Percentiles rank a stretch among this genome's conserved stretches.
These are phyloP conservation scores for Nomada fabriciana DNA, from an alignment of 2,888 invertebrate genomes.

Conservation along the genomic window DNA sequence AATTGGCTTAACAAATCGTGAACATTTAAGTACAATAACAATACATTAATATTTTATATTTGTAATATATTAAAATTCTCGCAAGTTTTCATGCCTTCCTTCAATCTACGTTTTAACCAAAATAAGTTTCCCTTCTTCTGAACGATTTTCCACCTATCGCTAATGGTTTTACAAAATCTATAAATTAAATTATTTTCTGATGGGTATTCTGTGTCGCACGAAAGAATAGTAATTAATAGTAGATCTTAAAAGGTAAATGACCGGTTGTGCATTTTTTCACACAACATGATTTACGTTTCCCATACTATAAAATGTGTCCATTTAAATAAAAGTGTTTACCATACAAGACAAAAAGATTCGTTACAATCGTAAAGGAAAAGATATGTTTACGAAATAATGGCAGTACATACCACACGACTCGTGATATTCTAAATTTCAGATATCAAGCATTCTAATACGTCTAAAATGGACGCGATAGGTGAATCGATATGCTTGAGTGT, in stretches of 20 bases:
- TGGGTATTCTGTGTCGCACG: background rate
- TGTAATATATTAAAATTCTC: constrained; percentile 33
- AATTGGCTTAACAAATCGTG: constrained; percentile 17
- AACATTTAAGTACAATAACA: constrained; percentile 37
- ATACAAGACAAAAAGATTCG: constrained; percentile 51
- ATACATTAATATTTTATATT: constrained; percentile 11
- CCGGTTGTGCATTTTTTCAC: constrained; percentile 33
- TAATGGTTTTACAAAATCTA: constrained; percentile 10
- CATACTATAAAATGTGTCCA: background rate
- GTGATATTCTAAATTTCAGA: constrained; percentile 48
- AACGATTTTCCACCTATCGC: background rate
- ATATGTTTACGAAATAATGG: constrained; percentile 62
- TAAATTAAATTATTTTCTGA: constrained; percentile 4
- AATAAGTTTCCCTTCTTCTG: background rate
- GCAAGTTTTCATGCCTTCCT: background rate
- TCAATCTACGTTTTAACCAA: constrained; percentile 4
- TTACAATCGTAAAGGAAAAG: constrained; percentile 44
- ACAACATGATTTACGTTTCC: constrained; percentile 11
- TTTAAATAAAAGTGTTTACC: constrained; percentile 32
- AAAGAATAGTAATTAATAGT: constrained; percentile 22
- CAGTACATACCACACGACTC: constrained; percentile 40
- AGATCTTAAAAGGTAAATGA: constrained; percentile 13
- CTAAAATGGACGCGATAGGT: constrained; percentile 43
- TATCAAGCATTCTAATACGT: constrained; percentile 34
- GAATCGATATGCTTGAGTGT: constrained; percentile 28